phyloP scores from a whole-genome alignment of 2,888 invertebrate species.

The Cheilosia vulpina region DNA sequence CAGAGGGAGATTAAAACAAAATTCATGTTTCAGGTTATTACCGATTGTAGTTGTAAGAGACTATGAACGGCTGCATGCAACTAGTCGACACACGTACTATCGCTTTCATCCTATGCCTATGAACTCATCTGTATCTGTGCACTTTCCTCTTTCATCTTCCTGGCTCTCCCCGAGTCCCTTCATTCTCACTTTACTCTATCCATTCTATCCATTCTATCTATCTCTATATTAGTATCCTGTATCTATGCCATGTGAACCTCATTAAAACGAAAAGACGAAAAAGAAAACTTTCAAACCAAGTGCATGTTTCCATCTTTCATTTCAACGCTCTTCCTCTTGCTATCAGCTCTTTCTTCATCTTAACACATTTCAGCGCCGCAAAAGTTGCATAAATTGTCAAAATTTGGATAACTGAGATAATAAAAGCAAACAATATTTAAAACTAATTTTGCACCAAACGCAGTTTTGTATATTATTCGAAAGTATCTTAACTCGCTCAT shows the following conservation, averaged over 20 bases:
- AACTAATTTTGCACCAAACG: background rate
- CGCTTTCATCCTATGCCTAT: conserved; percentile 37
- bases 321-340: conserved; percentile 76
- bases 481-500: background rate
- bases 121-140: conserved; percentile 35
- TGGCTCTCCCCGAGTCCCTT: conserved; percentile 38
- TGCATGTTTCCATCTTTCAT: conserved; percentile 48
- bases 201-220: conserved; percentile 53
- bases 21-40: conserved; percentile 54
- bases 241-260: conserved; percentile 68
- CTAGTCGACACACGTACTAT: conserved; percentile 79
- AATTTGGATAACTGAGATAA: conserved; percentile 65
- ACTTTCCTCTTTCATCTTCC: conserved; percentile 41
- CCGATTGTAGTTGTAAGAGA: conserved; percentile 54
- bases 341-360: conserved; percentile 39
- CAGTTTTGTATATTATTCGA: background rate
- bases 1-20: conserved; percentile 34
- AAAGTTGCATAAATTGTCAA: conserved; percentile 60
- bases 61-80: conserved; percentile 79
- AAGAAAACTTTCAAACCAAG: conserved; percentile 45
- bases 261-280: conserved; percentile 58
- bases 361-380: conserved; percentile 27
- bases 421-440: conserved; percentile 33
- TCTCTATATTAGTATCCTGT: conserved; percentile 36
- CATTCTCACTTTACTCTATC: conserved; percentile 54